These are phyloP conservation scores for Serrognathus titanus DNA, from an alignment of 2,888 invertebrate species.

Conservation along the genomic window DNA sequence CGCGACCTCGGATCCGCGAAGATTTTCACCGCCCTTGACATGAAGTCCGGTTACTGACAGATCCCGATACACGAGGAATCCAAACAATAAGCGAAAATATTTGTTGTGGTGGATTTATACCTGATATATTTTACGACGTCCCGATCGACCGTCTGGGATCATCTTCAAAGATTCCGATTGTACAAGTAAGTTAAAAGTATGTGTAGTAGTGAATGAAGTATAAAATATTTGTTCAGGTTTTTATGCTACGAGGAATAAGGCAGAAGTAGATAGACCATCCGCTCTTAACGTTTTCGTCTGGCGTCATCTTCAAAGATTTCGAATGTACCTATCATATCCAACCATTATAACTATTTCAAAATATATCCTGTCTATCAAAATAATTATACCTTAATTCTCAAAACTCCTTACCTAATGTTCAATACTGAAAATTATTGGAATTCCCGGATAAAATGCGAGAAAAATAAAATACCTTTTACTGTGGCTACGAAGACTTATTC, in stretches of 20 bases:
- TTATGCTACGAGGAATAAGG: too few species aligned
- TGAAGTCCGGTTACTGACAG: background rate
- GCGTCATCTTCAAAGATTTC: too few species aligned
- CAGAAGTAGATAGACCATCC: too few species aligned
- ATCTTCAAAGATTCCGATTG: too few species aligned
- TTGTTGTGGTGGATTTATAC: too few species aligned
- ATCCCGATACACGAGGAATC: background rate
- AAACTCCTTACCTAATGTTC: slow-evolving; percentile 9
- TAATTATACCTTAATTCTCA: slow-evolving; percentile 7
- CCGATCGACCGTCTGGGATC: too few species aligned
- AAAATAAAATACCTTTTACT: background rate
- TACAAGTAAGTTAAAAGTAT: too few species aligned
- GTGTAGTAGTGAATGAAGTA: too few species aligned
- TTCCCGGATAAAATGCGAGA: background rate
- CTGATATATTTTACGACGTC: too few species aligned
- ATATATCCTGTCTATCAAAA: slow-evolving; percentile 4
- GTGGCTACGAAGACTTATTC: background rate
- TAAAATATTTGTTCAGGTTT: too few species aligned
- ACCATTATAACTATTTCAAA: slow-evolving; percentile 4
- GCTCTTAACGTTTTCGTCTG: too few species aligned
- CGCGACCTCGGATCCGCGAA: background rate
- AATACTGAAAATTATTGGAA: slow-evolving; percentile 9
- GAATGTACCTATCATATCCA: slow-evolving; percentile 7
- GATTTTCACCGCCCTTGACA: background rate
- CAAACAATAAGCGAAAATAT: too few species aligned